Evolutionary conservation across 2,113 vertebrate species (phyloP).

Genomic region (Ageneiosus marmoratus): DNA sequence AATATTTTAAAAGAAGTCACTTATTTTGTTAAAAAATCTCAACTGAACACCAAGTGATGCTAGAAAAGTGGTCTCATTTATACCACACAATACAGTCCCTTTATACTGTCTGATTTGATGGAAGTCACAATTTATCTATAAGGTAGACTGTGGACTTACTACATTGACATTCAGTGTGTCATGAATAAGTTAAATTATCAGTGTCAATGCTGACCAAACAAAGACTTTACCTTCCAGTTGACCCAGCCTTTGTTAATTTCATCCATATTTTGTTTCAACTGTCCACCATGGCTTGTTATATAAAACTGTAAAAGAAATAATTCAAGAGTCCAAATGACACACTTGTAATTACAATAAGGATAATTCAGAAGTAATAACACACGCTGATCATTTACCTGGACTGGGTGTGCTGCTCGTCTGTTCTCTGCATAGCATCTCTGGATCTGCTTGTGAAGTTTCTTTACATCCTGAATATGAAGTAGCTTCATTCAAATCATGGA

Average conservation of each 20-base stretch:
- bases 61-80: background rate
- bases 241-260: constrained; percentile 96
- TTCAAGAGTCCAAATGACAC: constrained; percentile 1
- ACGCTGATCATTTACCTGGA: constrained; percentile 77
- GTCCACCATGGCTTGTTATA: constrained; percentile 90
- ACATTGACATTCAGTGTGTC: background rate
- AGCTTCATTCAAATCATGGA: background rate
- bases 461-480: constrained; percentile 79
- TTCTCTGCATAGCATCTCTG: constrained; percentile 96
- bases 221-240: constrained; percentile 90
- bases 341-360: background rate
- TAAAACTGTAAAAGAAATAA: constrained; percentile 77
- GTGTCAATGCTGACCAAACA: background rate
- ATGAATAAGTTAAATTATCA: background rate
- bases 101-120: background rate
- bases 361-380: background rate
- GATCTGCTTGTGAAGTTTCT: constrained; percentile 97
- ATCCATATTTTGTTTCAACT: constrained; percentile 92
- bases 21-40: background rate
- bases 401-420: constrained; percentile 83
- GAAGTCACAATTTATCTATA: background rate
- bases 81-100: background rate
- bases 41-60: background rate
- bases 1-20: background rate
- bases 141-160: background rate